Base-by-base conservation (phyloP, 2,888 invertebrate genomes). In the Antitype chi region DNA sequence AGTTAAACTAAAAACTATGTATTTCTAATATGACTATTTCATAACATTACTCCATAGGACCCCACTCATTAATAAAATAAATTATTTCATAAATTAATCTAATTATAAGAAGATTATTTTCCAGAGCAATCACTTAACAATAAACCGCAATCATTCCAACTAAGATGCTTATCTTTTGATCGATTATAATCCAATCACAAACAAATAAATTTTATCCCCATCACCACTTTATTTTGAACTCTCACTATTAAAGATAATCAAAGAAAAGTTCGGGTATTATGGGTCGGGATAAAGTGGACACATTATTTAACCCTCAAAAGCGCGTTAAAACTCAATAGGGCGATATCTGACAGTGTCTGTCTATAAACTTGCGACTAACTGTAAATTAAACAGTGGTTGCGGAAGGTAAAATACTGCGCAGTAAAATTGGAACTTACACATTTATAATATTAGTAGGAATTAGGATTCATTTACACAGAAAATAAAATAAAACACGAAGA, bases 271-370 rank as follows among this genome's bases (percentile, higher is more conserved):
- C 7, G 28, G 52, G 11, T 47, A 11, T 73, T 25, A 82, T 25
- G 77, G 93, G 74, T 91, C 94, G 78, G 55, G 76, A 84, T 91
- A 91, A 17, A 87, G 5, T 94, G 92, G 95, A 82, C 93, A 91
- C 91, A 91, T 94, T 94, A 93, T 85, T 92, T 93, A 94, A 93
- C 95, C 95, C 95, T 95, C 95, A 94, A 95, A 95, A 92, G 93
- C 91, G 93, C 93, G 94, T 95, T 96, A 95, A 95, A 95, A 93
- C 94, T 94, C 94, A 94, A 95, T 95, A 93, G 93, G 93, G 89
- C 87, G 86, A 91, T 91, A 90, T 90, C 89, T 89, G 91, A 92
- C 89, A 91, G 88, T 89, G 91, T 90, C 88, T 91, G 85, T 89
- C 84, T 80, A 85, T 89, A 85, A 87, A 85, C 70, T 86, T 86